Percentiles rank a stretch among this genome's conserved stretches.
phyloP scores from a whole-genome alignment of 2,888 invertebrate genomes.

The Sarcophaga caerulescens region DNA sequence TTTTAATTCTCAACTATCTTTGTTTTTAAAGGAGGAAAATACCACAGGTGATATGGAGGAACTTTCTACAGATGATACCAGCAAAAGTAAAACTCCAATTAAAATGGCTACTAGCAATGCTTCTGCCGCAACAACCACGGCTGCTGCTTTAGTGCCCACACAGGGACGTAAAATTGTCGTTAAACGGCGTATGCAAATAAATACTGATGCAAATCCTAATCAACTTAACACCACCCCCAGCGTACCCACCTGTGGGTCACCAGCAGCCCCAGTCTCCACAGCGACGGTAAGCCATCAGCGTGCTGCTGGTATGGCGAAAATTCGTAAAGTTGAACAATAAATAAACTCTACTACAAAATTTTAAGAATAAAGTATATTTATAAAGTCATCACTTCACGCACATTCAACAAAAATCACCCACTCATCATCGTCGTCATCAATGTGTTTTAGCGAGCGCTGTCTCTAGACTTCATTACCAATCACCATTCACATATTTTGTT shows the following conservation, averaged over 20 bases:
- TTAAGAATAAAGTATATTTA: slow-evolving; percentile 26
- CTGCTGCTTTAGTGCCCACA: slow-evolving; percentile 71
- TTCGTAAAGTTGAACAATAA: slow-evolving; percentile 75
- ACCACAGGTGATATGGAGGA: slow-evolving; percentile 72
- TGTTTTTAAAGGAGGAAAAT: slow-evolving; percentile 74
- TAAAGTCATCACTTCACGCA: slow-evolving; percentile 19
- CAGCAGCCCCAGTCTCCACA: slow-evolving; percentile 31
- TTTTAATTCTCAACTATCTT: background rate
- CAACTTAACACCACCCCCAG: slow-evolving; percentile 51
- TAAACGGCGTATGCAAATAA: slow-evolving; percentile 76
- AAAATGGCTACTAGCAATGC: slow-evolving; percentile 60
- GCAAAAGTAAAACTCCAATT: slow-evolving; percentile 70
- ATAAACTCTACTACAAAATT: slow-evolving; percentile 16
- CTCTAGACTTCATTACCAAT: slow-evolving; percentile 11
- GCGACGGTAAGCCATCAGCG: slow-evolving; percentile 47
- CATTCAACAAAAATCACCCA: background rate
- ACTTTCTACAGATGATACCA: slow-evolving; percentile 73
- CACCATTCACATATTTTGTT: slow-evolving; percentile 25
- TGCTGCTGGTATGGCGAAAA: slow-evolving; percentile 70
- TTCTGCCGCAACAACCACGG: slow-evolving; percentile 54
- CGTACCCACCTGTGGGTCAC: slow-evolving; percentile 49
- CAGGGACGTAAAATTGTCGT: slow-evolving; percentile 75
- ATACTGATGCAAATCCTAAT: slow-evolving; percentile 51
- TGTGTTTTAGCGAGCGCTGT: background rate
- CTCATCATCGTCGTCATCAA: slow-evolving; percentile 1